phyloP scores from a whole-genome alignment of 1,140 invertebrate genomes.

The Atta colombica region DNA sequence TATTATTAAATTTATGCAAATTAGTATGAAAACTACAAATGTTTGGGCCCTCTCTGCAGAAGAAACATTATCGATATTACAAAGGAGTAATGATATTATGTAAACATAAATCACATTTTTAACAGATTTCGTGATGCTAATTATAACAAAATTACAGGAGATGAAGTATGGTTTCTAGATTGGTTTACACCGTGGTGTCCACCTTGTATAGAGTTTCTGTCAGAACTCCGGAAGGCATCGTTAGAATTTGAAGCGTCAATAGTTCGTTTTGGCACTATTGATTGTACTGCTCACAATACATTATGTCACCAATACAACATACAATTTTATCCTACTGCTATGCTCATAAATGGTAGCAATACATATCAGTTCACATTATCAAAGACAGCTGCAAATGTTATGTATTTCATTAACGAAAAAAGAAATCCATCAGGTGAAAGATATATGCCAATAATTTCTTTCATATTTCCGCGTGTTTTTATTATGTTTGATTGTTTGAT shows the following conservation, averaged over 20 bases:
- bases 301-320: slow-evolving; percentile 89
- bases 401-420: slow-evolving; percentile 90
- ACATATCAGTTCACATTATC: slow-evolving; percentile 89
- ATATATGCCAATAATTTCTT: slow-evolving; percentile 24
- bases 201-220: slow-evolving; percentile 92
- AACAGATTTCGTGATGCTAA: slow-evolving; percentile 12
- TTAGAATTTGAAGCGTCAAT: slow-evolving; percentile 85
- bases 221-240: slow-evolving; percentile 91
- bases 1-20: slow-evolving; percentile 90
- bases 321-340: slow-evolving; percentile 91
- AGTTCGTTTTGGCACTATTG: slow-evolving; percentile 90
- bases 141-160: slow-evolving; percentile 77
- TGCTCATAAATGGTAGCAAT: slow-evolving; percentile 90
- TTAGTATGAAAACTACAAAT: slow-evolving; percentile 88
- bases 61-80: slow-evolving; percentile 87
- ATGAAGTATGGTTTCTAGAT: slow-evolving; percentile 91
- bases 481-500: slow-evolving; percentile 66
- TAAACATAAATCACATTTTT: not conserved
- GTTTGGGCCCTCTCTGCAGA: slow-evolving; percentile 89
- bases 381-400: slow-evolving; percentile 88
- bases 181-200: slow-evolving; percentile 95
- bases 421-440: slow-evolving; percentile 86
- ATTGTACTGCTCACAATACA: slow-evolving; percentile 87
- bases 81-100: slow-evolving; percentile 80
- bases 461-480: slow-evolving; percentile 11